These are phyloP conservation scores for Apodemia zela DNA, from an alignment of 2,888 invertebrate species.

Conservation along the genomic window DNA sequence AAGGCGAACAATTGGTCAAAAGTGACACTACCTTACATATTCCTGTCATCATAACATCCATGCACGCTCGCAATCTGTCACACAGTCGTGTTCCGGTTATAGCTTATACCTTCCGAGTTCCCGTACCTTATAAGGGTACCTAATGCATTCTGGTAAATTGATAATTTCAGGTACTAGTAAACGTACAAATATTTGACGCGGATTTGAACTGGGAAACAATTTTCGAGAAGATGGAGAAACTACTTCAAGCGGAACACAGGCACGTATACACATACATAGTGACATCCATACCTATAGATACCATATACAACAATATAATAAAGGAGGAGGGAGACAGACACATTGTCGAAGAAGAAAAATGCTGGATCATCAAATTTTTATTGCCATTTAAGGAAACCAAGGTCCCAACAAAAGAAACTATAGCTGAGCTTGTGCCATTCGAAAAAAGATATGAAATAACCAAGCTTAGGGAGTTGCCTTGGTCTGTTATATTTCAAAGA, in stretches of 20 bases:
- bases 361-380: constrained; percentile 35
- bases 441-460: constrained; percentile 52
- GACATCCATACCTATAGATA: constrained; percentile 56
- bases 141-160: not conserved
- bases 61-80: too few relatives aligned
- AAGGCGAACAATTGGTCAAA: too few relatives aligned
- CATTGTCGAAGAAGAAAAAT: constrained; percentile 36
- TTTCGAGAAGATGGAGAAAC: constrained; percentile 56
- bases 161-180: constrained; percentile 53
- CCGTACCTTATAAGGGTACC: too few relatives aligned
- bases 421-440: constrained; percentile 41
- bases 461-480: constrained; percentile 54
- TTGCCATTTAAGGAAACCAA: constrained; percentile 36
- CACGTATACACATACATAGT: constrained; percentile 61
- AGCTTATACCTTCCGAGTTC: too few relatives aligned
- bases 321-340: constrained; percentile 38
- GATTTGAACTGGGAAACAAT: constrained; percentile 47
- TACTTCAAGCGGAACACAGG: constrained; percentile 37
- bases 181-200: constrained; percentile 55
- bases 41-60: too few relatives aligned
- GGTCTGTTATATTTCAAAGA: constrained; percentile 66
- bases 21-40: too few relatives aligned
- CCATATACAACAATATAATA: constrained; percentile 56
- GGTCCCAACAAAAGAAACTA: constrained; percentile 33
- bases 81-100: too few relatives aligned